Base-by-base conservation (phyloP, 2,888 invertebrate genomes). In the Sisyra terminalis region DNA sequence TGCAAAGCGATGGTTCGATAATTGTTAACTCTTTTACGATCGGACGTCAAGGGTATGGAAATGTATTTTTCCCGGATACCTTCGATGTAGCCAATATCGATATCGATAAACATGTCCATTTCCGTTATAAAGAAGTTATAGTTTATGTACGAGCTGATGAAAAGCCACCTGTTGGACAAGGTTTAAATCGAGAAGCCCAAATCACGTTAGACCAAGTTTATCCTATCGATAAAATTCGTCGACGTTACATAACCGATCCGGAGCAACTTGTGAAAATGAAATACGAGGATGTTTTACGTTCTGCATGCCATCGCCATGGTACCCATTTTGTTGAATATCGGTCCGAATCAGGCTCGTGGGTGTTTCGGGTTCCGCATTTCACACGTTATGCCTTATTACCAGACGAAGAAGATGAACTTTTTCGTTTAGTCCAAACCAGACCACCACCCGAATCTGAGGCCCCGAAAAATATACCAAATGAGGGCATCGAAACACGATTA, bases 331-430 rank as follows among this genome's bases (percentile, higher is more conserved):
- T 93, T 4, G 96, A 97, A 57, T 97, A 94, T 63, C 73, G 92
- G 0, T 88, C 94, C 0, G 86, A 88, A 58, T 92, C 90, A 2
- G 97, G 97, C 16, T 90, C 93, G 43, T 98, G 97, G 96, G 93
- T 94, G 40, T 97, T 97, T 63, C 76, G 83, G 59, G 87, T 89
- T 37, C 83, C 88, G 44, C 94, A 94, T 61, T 94, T 94, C 62
- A 92, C 93, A 11, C 93, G 92, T 56, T 96, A 94, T 58, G 89
- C 88, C 0, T 57, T 55, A 8, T 3, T 10, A 8, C 18, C 16
- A 3, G 41, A 37, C n/a, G 37, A 37, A 7, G 37, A 37, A 7
- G 37, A 16, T 11, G 37, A 2, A 3, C 7, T 35, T n/a, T 8
- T n/a, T 2, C 35, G n/a, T n/a, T 5, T 14, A n/a, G n/a, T 34